A percentile compares a stretch with the other conserved stretches of the same genome.
Conservation (phyloP, 2,113 vertebrate species). For the Plectropomus leopardus region DNA sequence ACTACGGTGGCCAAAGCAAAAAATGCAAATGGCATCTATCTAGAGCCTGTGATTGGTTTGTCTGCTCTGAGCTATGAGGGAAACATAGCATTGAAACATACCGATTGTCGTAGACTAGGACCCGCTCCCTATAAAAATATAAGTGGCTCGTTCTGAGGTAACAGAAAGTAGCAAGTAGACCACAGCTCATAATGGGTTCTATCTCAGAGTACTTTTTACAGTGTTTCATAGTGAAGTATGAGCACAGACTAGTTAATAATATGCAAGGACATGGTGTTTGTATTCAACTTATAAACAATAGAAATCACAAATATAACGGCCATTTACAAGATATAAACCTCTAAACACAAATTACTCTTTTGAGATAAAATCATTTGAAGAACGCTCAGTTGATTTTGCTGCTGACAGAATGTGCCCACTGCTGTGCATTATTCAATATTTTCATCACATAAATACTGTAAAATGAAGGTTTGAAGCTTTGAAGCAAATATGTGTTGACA, state of each 20-base stretch:
- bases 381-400: background rate
- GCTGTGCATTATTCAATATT: slow-evolving; percentile 33
- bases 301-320: slow-evolving; percentile 7
- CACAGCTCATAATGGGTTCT: background rate
- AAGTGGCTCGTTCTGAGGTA: too few relatives aligned
- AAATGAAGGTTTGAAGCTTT: slow-evolving; percentile 19
- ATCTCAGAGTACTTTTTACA: background rate
- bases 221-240: background rate
- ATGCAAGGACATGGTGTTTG: background rate
- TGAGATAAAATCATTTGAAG: background rate
- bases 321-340: background rate
- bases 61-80: too few relatives aligned
- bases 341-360: slow-evolving; percentile 16
- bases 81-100: too few relatives aligned
- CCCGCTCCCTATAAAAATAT: too few relatives aligned
- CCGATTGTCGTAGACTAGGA: too few relatives aligned
- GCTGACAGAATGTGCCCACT: background rate
- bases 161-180: too few relatives aligned
- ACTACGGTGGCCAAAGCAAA: too few relatives aligned
- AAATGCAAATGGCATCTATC: too few relatives aligned
- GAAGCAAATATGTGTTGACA: slow-evolving; percentile 43
- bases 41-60: too few relatives aligned
- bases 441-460: slow-evolving; percentile 17
- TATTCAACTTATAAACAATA: background rate
- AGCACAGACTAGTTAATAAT: background rate